These are phyloP conservation scores for Drosophila busckii DNA, from an alignment of 1,140 invertebrate species.

Conservation along the genomic window DNA sequence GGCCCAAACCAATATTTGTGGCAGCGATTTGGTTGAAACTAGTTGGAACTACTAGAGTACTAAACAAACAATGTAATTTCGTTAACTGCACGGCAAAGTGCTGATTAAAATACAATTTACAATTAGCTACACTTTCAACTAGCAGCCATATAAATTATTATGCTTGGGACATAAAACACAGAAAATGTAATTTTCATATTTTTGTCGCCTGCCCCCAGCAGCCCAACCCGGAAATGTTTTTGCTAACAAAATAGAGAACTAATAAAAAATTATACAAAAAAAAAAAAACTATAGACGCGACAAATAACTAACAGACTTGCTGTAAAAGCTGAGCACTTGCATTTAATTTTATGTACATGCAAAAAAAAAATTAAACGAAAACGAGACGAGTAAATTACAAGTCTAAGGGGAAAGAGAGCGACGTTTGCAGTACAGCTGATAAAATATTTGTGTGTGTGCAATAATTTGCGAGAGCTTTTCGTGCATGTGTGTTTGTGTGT, in stretches of 20 bases:
- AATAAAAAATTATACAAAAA: constrained; percentile 3
- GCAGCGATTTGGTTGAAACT: no score
- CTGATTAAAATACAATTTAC: no score
- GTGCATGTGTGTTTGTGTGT: not conserved
- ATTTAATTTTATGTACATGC: constrained; percentile 74
- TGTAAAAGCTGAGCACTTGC: constrained; percentile 24
- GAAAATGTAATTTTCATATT: no score
- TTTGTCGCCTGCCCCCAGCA: no score
- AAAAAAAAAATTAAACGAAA: constrained; percentile 60
- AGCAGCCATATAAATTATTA: no score
- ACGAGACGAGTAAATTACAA: constrained; percentile 42
- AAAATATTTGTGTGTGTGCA: constrained; percentile 52
- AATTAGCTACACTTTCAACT: no score
- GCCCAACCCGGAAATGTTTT: constrained; percentile 51
- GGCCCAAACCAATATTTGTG: no score
- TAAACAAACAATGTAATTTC: no score
- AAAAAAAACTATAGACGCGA: constrained; percentile 14
- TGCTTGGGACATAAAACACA: no score
- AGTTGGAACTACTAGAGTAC: no score
- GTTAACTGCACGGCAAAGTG: no score
- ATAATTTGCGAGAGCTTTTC: constrained; percentile 66
- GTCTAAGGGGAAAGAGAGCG: not conserved
- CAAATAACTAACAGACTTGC: constrained; percentile 32
- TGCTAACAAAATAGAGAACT: constrained; percentile 11
- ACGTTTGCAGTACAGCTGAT: constrained; percentile 55